Evolutionary conservation across 1,140 invertebrate genomes (phyloP).

Genomic region (Nymphalis io): DNA sequence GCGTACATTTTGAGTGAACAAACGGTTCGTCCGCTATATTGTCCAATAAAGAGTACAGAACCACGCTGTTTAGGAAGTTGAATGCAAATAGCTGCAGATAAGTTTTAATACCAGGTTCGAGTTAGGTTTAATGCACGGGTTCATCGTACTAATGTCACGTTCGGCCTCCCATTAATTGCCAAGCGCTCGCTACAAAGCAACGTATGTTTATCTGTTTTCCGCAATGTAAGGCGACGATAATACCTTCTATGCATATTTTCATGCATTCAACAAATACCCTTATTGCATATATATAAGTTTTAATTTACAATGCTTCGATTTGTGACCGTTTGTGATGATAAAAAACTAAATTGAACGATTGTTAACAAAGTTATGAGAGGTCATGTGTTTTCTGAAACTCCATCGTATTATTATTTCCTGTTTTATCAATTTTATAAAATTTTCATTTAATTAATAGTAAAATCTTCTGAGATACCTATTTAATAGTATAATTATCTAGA

Average conservation of each 20-base stretch:
- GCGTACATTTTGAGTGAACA: constrained; percentile 40
- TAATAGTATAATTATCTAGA: too few relatives aligned
- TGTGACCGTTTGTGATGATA: constrained; percentile 4
- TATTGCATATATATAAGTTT: constrained; percentile 17
- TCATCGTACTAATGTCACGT: constrained; percentile 78
- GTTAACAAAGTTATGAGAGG: constrained; percentile 32
- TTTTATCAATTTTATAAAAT: constrained; percentile 3
- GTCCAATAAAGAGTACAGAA: constrained; percentile 57
- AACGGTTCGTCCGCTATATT: constrained; percentile 43
- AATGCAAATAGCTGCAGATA: constrained; percentile 78
- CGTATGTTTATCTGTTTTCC: constrained; percentile 69
- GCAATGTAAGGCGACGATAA: constrained; percentile 46
- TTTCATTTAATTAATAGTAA: constrained; percentile 8
- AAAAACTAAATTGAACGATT: constrained; percentile 33
- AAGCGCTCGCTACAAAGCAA: constrained; percentile 64
- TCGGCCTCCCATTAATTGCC: constrained; percentile 75
- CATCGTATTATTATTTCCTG: constrained; percentile 10
- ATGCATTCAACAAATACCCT: constrained; percentile 18
- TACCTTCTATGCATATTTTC: constrained; percentile 30
- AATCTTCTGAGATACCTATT: too few relatives aligned
- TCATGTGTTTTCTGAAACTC: constrained; percentile 16
- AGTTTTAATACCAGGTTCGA: constrained; percentile 73
- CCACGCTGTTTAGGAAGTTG: constrained; percentile 72
- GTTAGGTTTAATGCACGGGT: constrained; percentile 70
- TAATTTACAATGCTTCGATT: constrained; percentile 14